Base-by-base conservation (phyloP, 2,888 invertebrate genomes). In the Ceriagrion tenellum region DNA sequence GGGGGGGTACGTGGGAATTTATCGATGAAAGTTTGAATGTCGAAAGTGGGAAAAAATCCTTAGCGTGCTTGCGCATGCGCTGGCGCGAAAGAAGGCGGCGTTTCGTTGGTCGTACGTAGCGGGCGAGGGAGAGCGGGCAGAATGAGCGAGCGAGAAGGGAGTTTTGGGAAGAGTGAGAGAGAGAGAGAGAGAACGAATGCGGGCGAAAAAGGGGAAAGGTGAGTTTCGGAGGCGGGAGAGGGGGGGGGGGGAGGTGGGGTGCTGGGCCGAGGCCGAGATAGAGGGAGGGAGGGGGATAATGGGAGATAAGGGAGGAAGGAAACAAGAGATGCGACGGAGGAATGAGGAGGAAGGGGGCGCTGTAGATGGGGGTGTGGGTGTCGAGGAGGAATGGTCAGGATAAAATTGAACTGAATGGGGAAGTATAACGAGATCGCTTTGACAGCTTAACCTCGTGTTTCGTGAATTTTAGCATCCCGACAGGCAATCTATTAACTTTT, bases 11-110 rank as follows among this genome's bases (percentile, higher is more conserved):
- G 8, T 30, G 90, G 93, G 93, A 93, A 93, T 93, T 93, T 93
- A 93, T 93, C 93, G 93, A 93, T 74, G 93, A 93, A 93, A 93
- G 93, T 93, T 93, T 69, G 93, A 69, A 93, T 93, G 69, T 93
- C 56, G 93, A 93, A 93, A 93, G 69, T 47, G 63, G 93, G 63
- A 55, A 93, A 59, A 59, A 93, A 8, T 59, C 59, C 12, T 30
- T 35, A 18, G 47, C 47, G 18, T 40, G 93, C 23, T 2, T 69
- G 93, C 93, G 93, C 93, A 93, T 93, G 93, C 93, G 93, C 93
- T 26, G 69, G 69, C 40, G 13, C 63, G 69, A 93, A 93, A 93
- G 93, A 93, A 93, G 93, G 93, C 93, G 93, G 69, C 47, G 63
- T 63, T 91, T 91, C 91, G 91, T 59, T 91, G 91, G 91, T 35